phyloP scores from a whole-genome alignment of 2,888 invertebrate species.

The Meliscaeva auricollis region DNA sequence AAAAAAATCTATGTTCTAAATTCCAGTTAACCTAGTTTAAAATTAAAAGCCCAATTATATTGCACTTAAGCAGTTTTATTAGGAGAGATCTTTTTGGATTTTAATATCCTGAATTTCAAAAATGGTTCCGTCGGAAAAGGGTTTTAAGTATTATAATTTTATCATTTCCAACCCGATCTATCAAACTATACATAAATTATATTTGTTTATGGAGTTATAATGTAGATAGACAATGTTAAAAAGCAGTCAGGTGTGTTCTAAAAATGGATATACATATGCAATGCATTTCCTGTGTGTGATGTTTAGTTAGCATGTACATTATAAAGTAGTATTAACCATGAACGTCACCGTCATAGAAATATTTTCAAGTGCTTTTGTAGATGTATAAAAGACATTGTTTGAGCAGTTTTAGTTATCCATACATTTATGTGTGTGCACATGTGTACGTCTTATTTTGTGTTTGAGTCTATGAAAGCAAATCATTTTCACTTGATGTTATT shows the following conservation, averaged over 20 bases:
- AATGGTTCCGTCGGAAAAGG: no score
- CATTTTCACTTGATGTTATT: slow-evolving; percentile 25
- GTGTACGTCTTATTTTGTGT: background rate
- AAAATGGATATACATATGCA: slow-evolving; percentile 47
- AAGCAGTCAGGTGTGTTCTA: slow-evolving; percentile 30
- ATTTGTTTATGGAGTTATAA: background rate
- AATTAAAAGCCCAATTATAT: no score
- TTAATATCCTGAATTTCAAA: no score
- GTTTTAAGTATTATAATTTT: no score
- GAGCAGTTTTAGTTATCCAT: background rate
- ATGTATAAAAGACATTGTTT: slow-evolving; percentile 30
- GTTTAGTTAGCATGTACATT: background rate
- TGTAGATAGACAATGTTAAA: background rate
- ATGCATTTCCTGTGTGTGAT: slow-evolving; percentile 21
- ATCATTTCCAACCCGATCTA: no score
- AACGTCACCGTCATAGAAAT: slow-evolving; percentile 10
- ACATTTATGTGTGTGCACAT: no score
- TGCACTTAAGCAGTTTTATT: no score
- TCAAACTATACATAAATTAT: no score
- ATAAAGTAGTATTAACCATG: background rate
- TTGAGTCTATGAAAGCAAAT: slow-evolving; percentile 23
- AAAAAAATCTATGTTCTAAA: no score
- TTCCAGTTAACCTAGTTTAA: no score
- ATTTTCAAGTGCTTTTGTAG: slow-evolving; percentile 42
- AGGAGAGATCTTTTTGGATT: no score